Evolutionary conservation across 2,797 vertebrate species (phyloP).

Genomic region (Carduelis carduelis): DNA sequence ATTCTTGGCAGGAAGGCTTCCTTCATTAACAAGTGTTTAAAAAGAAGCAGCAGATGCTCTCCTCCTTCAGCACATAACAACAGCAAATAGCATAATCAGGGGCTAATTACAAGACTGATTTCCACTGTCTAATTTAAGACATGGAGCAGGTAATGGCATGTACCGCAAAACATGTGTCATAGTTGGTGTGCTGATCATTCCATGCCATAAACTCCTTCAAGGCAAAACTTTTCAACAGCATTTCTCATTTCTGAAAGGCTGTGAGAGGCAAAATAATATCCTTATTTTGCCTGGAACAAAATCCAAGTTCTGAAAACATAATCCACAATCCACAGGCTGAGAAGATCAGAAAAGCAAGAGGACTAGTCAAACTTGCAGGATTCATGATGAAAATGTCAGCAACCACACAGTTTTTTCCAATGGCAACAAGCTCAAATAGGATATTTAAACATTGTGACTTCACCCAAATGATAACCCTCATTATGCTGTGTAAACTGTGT

Average conservation of each 20-base stretch:
- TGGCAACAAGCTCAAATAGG: not conserved
- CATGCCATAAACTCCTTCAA: not conserved
- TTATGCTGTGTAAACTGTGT: not conserved
- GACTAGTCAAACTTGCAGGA: not conserved
- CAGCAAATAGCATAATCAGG: conserved; percentile 2
- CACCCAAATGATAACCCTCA: not conserved
- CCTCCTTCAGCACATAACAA: not conserved
- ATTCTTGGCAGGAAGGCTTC: not conserved
- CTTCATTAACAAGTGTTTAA: not conserved
- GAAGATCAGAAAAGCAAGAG: not conserved
- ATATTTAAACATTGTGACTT: not conserved
- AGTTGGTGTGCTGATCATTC: not conserved
- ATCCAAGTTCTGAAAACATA: not conserved
- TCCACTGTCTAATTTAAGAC: not conserved
- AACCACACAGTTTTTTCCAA: not conserved
- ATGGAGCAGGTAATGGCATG: not conserved
- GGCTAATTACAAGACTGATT: not conserved
- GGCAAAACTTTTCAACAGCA: not conserved
- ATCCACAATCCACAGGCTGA: not conserved
- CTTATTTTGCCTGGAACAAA: not conserved
- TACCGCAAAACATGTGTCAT: not conserved
- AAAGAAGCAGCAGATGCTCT: conserved; percentile 23
- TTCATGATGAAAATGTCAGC: conserved; percentile 4
- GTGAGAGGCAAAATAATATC: not conserved
- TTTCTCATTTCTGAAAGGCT: not conserved